Base-by-base conservation (phyloP, 2,888 invertebrate species). In the Heliconius aoede region DNA sequence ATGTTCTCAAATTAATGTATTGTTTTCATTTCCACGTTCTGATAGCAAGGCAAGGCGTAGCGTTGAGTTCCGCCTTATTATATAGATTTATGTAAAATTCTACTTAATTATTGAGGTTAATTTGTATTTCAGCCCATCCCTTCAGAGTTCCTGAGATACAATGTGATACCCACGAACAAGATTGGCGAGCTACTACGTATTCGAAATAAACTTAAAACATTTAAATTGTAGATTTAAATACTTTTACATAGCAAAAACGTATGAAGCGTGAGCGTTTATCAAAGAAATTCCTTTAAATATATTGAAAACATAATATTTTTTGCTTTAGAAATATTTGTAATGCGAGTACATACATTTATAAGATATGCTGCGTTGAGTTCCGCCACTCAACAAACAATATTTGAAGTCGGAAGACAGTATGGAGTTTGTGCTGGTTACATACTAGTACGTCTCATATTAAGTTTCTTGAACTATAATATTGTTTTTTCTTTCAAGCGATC, bases 111-210 rank as follows among this genome's bases (percentile, higher is more conserved):
- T 21, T 7, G 7, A 46, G 46, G 8, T 21, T 55, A n/a, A 55
- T 74, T 71, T 67, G 3, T 72, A 24, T 87, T 86, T 18, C 87
- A 89, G 89, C 78, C 74, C 4, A 26, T 88, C 4, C 58, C 83
- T 1, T 81, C 86, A 15, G 84, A 85, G 30, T 72, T 85, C 0
- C 72, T 85, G 67, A 85, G 83, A 46, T 85, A 85, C 64, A 84
- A 78, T 30, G 78, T 76, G 5, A 11, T 79, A 18, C 85, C 85
- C 7, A 80, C 79, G 51, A 82, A 80, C 30, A 81, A 79, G 76
- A 78, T 79, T 62, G 84, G 81, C 73, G 82, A 83, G 58, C 76
- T 80, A 30, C 64, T 80, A 58, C 81, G 80, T 21, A 51, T 80
- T 0, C 69, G 78, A 5, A 81, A 81, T n/a, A 81, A 74, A 65